Conservation (phyloP, 2,888 invertebrate genomes). For the Mesorhabditis belari region DNA sequence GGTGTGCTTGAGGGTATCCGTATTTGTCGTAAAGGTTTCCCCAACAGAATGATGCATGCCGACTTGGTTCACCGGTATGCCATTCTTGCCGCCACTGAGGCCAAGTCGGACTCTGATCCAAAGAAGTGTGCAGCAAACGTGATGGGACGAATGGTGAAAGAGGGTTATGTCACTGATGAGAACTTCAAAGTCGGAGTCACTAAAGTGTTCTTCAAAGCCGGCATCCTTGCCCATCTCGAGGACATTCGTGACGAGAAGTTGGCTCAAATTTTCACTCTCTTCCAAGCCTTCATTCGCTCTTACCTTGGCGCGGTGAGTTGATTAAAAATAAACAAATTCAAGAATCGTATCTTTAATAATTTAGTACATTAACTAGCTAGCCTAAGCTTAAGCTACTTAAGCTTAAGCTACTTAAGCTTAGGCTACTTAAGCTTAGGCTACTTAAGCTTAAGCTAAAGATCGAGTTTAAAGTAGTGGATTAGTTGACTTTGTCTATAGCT, state of each 20-base stretch:
- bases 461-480: too few relatives aligned
- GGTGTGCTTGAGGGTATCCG: slow-evolving; percentile 99
- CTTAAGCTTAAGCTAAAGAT: too few relatives aligned
- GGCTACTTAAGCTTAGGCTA: too few relatives aligned
- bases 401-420: too few relatives aligned
- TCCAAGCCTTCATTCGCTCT: slow-evolving; percentile 46
- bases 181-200: slow-evolving; percentile 55
- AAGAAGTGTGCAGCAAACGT: slow-evolving; percentile 39
- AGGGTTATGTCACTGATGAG: slow-evolving; percentile 75
- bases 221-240: slow-evolving; percentile 99
- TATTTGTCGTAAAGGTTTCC: slow-evolving; percentile 99
- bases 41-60: slow-evolving; percentile 89
- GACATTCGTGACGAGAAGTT: slow-evolving; percentile 96
- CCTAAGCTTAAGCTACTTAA: too few relatives aligned
- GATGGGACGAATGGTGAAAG: slow-evolving; percentile 66
- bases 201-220: slow-evolving; percentile 63
- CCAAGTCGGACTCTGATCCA: slow-evolving; percentile 38
- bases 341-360: too few relatives aligned
- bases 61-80: slow-evolving; percentile 96
- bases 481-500: too few relatives aligned
- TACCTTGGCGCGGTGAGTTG: slow-evolving; percentile 20
- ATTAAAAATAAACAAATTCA: too few relatives aligned
- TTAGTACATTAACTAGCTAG: too few relatives aligned
- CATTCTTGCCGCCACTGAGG: slow-evolving; percentile 48
- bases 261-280: slow-evolving; percentile 90